Percentiles rank a stretch among this genome's conserved stretches.
Evolutionary conservation across 2,113 vertebrate species (phyloP).

Genomic region (Pica pica): DNA sequence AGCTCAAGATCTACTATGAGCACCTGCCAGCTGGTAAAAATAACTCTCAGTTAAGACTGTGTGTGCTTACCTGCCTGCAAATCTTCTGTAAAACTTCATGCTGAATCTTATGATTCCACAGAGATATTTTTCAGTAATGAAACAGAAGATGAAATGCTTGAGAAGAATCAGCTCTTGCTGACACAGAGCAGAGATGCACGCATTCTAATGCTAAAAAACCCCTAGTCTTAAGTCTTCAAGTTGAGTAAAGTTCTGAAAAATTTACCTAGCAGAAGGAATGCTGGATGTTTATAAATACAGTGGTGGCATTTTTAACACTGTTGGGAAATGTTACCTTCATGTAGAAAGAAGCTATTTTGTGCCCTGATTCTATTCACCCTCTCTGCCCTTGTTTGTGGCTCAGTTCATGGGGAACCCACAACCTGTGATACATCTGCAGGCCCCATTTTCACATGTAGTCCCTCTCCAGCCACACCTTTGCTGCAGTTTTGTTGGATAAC

Average conservation of each 20-base stretch:
- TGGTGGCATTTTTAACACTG: background rate
- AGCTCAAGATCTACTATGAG: background rate
- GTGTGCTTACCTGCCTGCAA: background rate
- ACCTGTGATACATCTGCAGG: background rate
- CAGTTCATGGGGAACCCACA: background rate
- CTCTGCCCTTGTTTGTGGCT: background rate
- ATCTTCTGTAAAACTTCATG: background rate
- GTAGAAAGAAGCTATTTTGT: background rate
- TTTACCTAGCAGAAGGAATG: background rate
- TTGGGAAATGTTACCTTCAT: background rate
- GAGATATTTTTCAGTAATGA: background rate
- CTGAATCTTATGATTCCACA: background rate
- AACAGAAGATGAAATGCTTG: background rate
- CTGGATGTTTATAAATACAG: background rate
- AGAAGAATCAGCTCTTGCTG: background rate
- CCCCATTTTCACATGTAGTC: background rate
- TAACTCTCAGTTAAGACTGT: background rate
- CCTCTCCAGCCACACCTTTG: background rate
- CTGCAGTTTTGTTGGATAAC: background rate
- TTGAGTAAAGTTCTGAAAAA: background rate
- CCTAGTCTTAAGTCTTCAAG: background rate
- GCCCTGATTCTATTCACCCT: background rate
- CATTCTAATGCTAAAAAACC: background rate
- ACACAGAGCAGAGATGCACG: background rate
- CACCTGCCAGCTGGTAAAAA: background rate